These are phyloP conservation scores for Dendrocopos noguchii DNA, from an alignment of 2,113 vertebrate genomes.

Conservation along the genomic window DNA sequence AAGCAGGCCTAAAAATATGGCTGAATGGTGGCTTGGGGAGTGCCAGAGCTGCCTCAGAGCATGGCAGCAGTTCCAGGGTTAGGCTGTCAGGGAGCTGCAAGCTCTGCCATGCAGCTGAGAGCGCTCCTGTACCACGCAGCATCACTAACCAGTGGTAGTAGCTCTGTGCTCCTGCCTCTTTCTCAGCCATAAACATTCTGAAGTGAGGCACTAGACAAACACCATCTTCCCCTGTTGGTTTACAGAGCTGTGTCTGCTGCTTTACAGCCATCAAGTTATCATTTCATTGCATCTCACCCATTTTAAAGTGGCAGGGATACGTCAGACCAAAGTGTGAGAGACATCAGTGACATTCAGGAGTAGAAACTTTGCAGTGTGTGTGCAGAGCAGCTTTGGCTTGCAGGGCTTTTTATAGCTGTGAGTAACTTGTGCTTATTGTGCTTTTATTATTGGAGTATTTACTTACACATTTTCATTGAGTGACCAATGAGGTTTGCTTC, in stretches of 20 bases:
- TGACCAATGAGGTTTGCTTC: not conserved
- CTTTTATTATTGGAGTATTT: not conserved
- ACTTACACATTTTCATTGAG: not conserved
- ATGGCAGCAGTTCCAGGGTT: not conserved
- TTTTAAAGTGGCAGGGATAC: not conserved
- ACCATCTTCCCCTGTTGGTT: not conserved
- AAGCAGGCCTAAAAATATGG: not conserved
- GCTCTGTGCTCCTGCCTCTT: not conserved
- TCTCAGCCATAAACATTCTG: not conserved
- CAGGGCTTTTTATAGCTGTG: not conserved
- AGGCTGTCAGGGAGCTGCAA: not conserved
- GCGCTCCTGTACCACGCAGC: not conserved
- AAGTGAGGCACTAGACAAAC: rapidly evolving
- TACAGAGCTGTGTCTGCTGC: not conserved
- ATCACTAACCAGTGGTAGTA: not conserved
- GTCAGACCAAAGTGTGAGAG: not conserved
- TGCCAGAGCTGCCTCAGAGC: not conserved
- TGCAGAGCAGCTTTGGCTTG: not conserved
- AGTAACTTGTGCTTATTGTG: not conserved
- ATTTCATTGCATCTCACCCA: rapidly evolving
- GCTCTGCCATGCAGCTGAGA: not conserved
- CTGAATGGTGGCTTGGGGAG: not conserved
- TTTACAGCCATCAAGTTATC: not conserved
- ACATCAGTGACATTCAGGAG: not conserved
- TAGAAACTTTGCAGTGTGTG: rapidly evolving